Evolutionary conservation across 1,140 invertebrate genomes (phyloP).

Genomic region (Aphaenogaster ashmeadi): DNA sequence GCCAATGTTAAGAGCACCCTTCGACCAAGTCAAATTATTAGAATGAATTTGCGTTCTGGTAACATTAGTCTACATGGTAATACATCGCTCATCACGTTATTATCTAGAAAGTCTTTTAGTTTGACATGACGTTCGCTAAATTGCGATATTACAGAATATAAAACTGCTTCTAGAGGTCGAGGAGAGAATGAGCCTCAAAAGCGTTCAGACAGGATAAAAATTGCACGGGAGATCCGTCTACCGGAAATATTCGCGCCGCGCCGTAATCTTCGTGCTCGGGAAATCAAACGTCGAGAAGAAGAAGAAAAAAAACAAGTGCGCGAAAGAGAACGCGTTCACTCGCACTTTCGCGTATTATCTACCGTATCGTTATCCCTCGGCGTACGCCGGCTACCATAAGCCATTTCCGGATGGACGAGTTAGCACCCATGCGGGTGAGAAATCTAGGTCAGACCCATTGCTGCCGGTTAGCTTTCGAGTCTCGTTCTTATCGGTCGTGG

Average conservation of each 20-base stretch:
- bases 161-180: not conserved
- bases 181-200: not conserved
- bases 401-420: slow-evolving; percentile 79
- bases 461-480: slow-evolving; percentile 63
- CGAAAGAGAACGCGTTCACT: slow-evolving; percentile 79
- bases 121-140: not conserved
- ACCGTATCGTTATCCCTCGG: slow-evolving; percentile 70
- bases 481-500: slow-evolving; percentile 70
- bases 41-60: not conserved
- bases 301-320: slow-evolving; percentile 48
- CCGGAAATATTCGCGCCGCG: not conserved
- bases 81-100: not conserved
- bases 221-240: not conserved
- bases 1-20: not conserved
- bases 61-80: not conserved
- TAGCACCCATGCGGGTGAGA: slow-evolving; percentile 81
- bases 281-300: slow-evolving; percentile 48
- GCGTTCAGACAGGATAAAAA: not conserved
- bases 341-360: slow-evolving; percentile 85
- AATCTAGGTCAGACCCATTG: slow-evolving; percentile 81
- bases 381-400: slow-evolving; percentile 53
- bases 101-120: not conserved
- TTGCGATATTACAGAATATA: not conserved
- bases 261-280: not conserved
- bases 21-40: not conserved